Conservation (phyloP, 2,113 vertebrate species). For the Archocentrus centrarchus region DNA sequence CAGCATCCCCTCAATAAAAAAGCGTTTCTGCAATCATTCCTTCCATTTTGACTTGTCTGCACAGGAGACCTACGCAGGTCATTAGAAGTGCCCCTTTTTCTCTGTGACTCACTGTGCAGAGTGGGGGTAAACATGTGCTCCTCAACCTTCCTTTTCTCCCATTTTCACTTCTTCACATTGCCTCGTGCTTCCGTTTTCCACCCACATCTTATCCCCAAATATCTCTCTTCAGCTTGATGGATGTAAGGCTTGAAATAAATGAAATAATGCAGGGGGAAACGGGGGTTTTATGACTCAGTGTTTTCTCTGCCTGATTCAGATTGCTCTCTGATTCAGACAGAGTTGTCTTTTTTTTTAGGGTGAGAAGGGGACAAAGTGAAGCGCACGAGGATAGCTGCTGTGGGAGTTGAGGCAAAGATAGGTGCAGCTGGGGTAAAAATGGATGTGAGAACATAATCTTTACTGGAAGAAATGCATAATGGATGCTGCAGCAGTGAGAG, state of each 20-base stretch:
- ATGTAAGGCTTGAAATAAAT: constrained; percentile 46
- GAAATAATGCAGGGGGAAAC: constrained; percentile 29
- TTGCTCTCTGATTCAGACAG: constrained; percentile 23
- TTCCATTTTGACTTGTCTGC: constrained; percentile 54
- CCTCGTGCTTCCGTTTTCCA: constrained; percentile 32
- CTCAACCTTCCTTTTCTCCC: constrained; percentile 33
- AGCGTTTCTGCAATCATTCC: constrained; percentile 47
- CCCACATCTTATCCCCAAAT: constrained; percentile 56
- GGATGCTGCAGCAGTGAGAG: constrained; percentile 21
- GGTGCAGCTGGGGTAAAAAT: constrained; percentile 22
- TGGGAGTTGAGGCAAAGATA: constrained; percentile 6
- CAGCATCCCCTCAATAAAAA: constrained; percentile 61
- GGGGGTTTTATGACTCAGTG: constrained; percentile 51
- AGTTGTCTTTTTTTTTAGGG: constrained; percentile 20
- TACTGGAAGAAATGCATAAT: constrained; percentile 10
- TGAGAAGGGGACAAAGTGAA: constrained; percentile 25
- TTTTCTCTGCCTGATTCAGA: constrained; percentile 44
- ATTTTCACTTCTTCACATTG: constrained; percentile 40
- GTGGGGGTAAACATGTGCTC: constrained; percentile 39
- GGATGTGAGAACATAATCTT: constrained; percentile 11
- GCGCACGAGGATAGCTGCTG: neutral
- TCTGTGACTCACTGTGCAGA: constrained; percentile 41
- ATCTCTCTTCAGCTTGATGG: constrained; percentile 54
- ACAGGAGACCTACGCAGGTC: constrained; percentile 30
- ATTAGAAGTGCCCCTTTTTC: constrained; percentile 48